These are phyloP conservation scores for Dolichomitus sp. DNA, from an alignment of 2,888 invertebrate species.

Conservation along the genomic window DNA sequence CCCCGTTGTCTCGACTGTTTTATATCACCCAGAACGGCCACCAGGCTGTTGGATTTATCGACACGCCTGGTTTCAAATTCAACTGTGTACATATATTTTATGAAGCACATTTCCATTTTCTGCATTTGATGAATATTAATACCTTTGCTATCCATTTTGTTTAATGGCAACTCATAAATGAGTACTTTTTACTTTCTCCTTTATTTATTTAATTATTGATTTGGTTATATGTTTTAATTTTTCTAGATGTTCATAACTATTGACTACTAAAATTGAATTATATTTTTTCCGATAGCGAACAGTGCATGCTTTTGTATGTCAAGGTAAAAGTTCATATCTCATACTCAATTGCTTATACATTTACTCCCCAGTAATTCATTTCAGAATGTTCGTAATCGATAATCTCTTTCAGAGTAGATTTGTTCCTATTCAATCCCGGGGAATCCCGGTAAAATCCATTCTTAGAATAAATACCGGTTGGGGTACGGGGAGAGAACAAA, in stretches of 20 bases:
- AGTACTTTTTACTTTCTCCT: neutral
- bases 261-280: no score
- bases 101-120: conserved; percentile 12
- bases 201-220: neutral
- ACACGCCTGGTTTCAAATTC: conserved; percentile 4
- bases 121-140: conserved; percentile 30
- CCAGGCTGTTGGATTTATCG: conserved; percentile 47
- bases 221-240: neutral
- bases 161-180: conserved; percentile 3
- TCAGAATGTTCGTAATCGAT: neutral
- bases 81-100: conserved; percentile 10
- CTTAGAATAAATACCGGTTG: conserved; percentile 22
- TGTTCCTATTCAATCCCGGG: conserved; percentile 47
- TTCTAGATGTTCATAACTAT: neutral
- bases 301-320: neutral
- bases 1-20: conserved; percentile 21
- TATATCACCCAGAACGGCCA: conserved; percentile 5
- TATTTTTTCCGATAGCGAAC: neutral
- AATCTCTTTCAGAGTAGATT: conserved; percentile 14
- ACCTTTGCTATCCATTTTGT: conserved; percentile 13
- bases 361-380: neutral
- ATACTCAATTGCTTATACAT: neutral
- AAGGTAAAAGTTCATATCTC: neutral
- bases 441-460: conserved; percentile 46
- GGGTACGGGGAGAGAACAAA: conserved; percentile 15